Percentiles rank a stretch among this genome's conserved stretches.
phyloP scores from a whole-genome alignment of 2,888 invertebrate species.

The Hemithea aestivaria region DNA sequence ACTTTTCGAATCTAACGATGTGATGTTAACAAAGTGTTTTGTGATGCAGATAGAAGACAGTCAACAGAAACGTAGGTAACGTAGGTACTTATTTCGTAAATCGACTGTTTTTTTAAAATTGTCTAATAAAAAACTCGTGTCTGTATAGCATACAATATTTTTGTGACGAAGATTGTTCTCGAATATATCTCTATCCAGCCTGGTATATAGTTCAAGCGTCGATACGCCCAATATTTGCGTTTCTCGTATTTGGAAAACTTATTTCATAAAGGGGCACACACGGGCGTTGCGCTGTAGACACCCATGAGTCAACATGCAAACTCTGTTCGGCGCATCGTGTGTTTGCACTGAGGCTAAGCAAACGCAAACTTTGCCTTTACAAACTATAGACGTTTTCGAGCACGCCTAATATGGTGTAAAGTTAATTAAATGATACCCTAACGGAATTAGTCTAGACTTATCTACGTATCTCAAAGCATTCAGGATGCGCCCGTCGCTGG shows the following conservation, averaged over 20 bases:
- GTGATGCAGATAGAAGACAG: too few relatives aligned
- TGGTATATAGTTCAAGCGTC: neutral
- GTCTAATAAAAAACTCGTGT: too few relatives aligned
- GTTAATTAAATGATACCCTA: conserved; percentile 50
- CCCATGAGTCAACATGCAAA: conserved; percentile 55
- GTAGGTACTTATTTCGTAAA: too few relatives aligned
- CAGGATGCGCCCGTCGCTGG: neutral
- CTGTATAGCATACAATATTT: too few relatives aligned
- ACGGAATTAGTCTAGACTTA: conserved; percentile 30
- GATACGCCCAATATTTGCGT: conserved; percentile 43
- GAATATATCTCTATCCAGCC: too few relatives aligned
- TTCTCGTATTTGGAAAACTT: conserved; percentile 46
- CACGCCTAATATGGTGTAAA: conserved; percentile 45
- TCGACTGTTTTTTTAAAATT: too few relatives aligned
- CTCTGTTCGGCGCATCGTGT: conserved; percentile 54
- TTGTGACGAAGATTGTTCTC: too few relatives aligned
- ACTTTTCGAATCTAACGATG: too few relatives aligned
- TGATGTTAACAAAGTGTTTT: too few relatives aligned
- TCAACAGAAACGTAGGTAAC: too few relatives aligned
- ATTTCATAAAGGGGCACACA: conserved; percentile 39
- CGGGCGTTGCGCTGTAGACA: conserved; percentile 22
- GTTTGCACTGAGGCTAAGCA: conserved; percentile 51
- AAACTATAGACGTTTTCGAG: conserved; percentile 47
- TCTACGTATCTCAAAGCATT: conserved; percentile 2
- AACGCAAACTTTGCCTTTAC: conserved; percentile 52